Conservation (phyloP, 2,113 vertebrate species). For the Micromys minutus region DNA sequence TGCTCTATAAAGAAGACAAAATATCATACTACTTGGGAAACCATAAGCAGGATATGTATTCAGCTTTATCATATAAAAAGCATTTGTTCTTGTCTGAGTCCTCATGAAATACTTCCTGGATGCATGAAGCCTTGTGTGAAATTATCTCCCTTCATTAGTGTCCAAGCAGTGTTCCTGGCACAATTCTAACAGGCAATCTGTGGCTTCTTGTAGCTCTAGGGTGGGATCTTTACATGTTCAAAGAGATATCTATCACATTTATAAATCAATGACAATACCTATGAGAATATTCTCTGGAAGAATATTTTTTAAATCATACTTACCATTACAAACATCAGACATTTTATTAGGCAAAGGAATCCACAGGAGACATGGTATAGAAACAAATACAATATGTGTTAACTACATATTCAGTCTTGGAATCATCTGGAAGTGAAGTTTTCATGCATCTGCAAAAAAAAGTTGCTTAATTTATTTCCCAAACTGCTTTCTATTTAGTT, state of each 20-base stretch:
- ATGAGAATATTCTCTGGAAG: background rate
- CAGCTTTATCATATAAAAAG: background rate
- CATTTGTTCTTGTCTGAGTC: background rate
- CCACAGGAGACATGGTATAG: background rate
- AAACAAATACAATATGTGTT: background rate
- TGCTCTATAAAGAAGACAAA: background rate
- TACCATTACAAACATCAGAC: background rate
- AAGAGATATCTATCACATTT: background rate
- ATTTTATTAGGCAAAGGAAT: slow-evolving; percentile 10
- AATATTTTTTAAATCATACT: background rate
- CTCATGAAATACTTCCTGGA: background rate
- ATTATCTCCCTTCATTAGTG: background rate
- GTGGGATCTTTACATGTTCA: background rate
- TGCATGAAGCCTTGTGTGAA: background rate
- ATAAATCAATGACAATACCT: background rate
- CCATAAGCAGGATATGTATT: background rate
- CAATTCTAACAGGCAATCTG: background rate
- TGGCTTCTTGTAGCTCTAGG: background rate
- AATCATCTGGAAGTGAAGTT: slow-evolving; percentile 11
- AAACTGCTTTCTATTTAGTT: slow-evolving; percentile 20
- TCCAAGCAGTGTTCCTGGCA: background rate
- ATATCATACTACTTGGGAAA: background rate
- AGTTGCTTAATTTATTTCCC: slow-evolving; percentile 11
- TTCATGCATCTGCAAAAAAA: background rate
- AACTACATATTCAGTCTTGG: slow-evolving; percentile 7